Evolutionary conservation across 2,797 vertebrate genomes (phyloP).

Genomic region (Erethizon dorsatum): DNA sequence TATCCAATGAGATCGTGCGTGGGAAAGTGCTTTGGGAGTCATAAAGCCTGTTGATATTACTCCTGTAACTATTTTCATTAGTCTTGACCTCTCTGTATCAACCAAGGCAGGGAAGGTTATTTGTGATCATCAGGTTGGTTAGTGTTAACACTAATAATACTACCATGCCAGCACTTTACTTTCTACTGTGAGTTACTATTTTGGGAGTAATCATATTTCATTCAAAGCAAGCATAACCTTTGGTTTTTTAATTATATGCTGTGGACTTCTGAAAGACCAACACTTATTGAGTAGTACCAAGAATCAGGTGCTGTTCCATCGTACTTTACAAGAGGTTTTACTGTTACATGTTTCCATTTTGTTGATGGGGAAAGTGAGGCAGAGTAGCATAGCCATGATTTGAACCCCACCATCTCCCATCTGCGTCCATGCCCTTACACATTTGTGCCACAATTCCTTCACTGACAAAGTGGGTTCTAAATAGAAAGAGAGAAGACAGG

Average conservation of each 20-base stretch:
- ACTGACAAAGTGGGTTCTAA: not conserved
- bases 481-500: not conserved
- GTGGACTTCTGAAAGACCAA: constrained; percentile 13
- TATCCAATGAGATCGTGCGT: not conserved
- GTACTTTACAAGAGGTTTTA: not conserved
- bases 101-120: not conserved
- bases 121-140: not conserved
- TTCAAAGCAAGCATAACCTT: constrained; percentile 36
- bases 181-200: not conserved
- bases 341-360: not conserved
- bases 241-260: not conserved
- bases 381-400: not conserved
- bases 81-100: not conserved
- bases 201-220: constrained; percentile 7
- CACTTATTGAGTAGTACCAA: not conserved
- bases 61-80: not conserved
- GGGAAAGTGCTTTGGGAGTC: constrained; percentile 9
- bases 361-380: constrained; percentile 8
- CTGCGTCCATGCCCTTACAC: not conserved
- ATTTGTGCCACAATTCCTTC: not conserved
- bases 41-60: not conserved
- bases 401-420: not conserved
- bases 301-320: not conserved
- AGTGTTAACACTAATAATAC: not conserved
- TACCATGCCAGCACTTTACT: not conserved